Evolutionary conservation across 2,888 invertebrate species (phyloP).

Genomic region (Cyrtodaria siliqua): DNA sequence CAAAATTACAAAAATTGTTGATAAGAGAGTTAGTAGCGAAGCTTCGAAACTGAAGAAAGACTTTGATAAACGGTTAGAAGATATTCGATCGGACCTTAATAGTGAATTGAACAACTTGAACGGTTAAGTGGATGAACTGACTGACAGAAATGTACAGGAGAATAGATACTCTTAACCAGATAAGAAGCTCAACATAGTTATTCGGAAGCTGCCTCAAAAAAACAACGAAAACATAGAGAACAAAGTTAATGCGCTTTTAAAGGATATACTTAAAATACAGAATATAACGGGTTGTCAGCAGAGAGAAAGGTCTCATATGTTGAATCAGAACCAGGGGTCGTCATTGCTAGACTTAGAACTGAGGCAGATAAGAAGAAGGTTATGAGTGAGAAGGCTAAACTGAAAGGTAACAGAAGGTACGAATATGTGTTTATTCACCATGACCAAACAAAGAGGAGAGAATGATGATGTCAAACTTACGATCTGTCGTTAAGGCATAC

Average conservation of each 20-base stretch:
- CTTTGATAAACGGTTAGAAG: no score
- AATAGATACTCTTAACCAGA: no score
- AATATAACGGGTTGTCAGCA: neutral
- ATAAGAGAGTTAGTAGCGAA: no score
- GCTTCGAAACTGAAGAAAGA: no score
- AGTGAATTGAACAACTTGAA: no score
- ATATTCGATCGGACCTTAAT: no score
- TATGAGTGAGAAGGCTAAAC: neutral
- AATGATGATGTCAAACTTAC: neutral
- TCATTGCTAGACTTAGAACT: neutral
- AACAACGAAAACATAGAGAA: neutral
- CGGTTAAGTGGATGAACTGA: no score
- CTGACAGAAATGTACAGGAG: no score
- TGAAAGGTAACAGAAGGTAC: neutral
- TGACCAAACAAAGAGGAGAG: neutral
- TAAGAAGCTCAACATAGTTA: constrained; percentile 5
- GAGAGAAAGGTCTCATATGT: neutral
- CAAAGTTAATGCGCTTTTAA: constrained; percentile 1
- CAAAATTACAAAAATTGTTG: no score
- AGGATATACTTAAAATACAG: neutral
- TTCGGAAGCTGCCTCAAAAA: constrained; percentile 4
- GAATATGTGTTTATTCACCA: neutral
- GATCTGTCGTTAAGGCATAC: neutral
- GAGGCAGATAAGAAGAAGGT: constrained; percentile 5
- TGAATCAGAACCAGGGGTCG: neutral